Base-by-base conservation (phyloP, 2,797 vertebrate genomes). In the Oryzias sinensis region DNA sequence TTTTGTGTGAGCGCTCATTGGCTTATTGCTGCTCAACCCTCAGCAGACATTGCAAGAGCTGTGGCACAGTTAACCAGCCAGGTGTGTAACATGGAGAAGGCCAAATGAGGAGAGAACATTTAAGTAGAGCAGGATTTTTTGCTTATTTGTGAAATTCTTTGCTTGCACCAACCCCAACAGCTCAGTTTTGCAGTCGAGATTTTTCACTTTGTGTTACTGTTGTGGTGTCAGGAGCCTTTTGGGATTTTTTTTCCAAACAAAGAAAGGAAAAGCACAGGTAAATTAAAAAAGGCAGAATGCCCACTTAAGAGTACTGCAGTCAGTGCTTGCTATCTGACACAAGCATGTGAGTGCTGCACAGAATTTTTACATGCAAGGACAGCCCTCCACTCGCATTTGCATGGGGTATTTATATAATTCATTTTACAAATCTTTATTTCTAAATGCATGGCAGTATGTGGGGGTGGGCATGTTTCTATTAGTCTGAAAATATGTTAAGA, bases 51-150 rank as follows among this genome's bases (percentile, higher is more conserved):
- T 65, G 49, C 59, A 74, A 71, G 59, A 73, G 68, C 56, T 61
- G 72, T 80, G 82, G 76, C 82, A 88, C 83, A 82, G 85, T 83
- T 85, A 85, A 65, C 76, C 84, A 85, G 66, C 78, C 87, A 85
- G 79, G 83, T 88, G 84, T 88, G 76, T 88, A 88, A 86, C 72
- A 62, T 63, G 72, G 65, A 74, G 62, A 69, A 71, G 79, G 81
- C 84, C 82, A 82, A 79, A 81, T 73, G 81, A 83, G 74, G 78
- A 79, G 59, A 82, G 55, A 62, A 80, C 77, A 27, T 63, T 63
- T 57, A 77, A 84, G 80, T 80, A 71, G 59, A 81, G 77, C 76
- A 70, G 79, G 86, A 82, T 80, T 76, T 82, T 37, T 62, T 59
- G 71, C 66, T 68, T 56, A 65, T 85, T 74, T 76, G 61, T 73